These are phyloP conservation scores for Gymnorhina tibicen DNA, from an alignment of 2,113 vertebrate species.

Conservation along the genomic window DNA sequence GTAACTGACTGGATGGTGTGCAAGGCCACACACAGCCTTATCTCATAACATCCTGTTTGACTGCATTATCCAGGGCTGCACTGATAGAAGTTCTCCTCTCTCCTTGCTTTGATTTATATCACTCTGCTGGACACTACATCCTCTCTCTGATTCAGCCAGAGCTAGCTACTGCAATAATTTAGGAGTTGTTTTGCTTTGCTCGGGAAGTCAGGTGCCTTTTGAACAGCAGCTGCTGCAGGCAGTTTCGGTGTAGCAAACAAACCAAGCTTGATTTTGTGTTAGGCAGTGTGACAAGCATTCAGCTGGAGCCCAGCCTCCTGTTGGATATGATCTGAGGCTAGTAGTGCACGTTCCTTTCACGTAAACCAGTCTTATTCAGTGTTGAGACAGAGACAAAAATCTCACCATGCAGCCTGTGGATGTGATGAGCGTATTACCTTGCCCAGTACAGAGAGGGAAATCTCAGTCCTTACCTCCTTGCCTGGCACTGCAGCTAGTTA, in stretches of 20 bases:
- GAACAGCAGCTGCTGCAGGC: background rate
- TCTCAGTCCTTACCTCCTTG: background rate
- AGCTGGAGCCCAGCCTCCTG: background rate
- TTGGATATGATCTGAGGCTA: background rate
- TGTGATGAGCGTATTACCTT: background rate
- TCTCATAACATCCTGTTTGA: conserved; percentile 23
- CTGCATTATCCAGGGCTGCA: background rate
- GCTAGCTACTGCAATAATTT: background rate
- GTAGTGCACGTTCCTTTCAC: background rate
- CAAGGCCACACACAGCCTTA: conserved; percentile 24
- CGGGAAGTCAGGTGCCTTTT: conserved; percentile 24
- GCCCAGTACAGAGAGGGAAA: background rate
- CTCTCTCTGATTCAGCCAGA: conserved; percentile 15
- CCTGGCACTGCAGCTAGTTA: background rate
- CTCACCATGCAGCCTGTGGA: background rate
- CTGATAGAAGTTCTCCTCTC: background rate
- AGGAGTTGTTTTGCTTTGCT: conserved; percentile 5
- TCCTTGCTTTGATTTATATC: conserved; percentile 20
- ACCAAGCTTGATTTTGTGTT: background rate
- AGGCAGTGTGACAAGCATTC: background rate
- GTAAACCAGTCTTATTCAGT: background rate
- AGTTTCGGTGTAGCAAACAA: background rate
- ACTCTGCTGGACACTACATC: background rate
- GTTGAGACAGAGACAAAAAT: background rate
- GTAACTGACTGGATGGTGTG: background rate